Conservation (phyloP, 2,888 invertebrate genomes). For the Ctenicera cuprea region DNA sequence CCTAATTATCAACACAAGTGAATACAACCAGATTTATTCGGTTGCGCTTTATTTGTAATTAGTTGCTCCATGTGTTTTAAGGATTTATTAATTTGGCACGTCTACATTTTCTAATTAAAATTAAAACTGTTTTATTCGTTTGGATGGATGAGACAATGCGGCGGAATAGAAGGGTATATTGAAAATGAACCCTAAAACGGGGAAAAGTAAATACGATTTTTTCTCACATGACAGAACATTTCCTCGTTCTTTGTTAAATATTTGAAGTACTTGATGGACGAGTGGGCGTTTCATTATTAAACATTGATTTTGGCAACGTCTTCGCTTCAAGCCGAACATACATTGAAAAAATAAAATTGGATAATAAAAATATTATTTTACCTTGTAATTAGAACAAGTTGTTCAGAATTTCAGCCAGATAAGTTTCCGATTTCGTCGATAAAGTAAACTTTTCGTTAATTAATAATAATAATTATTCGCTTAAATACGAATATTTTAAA, state of each 20-base stretch:
- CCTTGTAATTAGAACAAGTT: too few species aligned
- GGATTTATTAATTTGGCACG: background rate
- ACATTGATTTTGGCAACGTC: conserved; percentile 2
- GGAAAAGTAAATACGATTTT: conserved; percentile 18
- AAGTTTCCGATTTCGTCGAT: too few species aligned
- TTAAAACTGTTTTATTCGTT: background rate
- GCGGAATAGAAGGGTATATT: background rate
- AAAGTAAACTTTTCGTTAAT: too few species aligned
- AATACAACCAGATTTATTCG: background rate
- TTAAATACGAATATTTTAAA: too few species aligned
- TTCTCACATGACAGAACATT: conserved; percentile 24
- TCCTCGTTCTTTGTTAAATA: conserved; percentile 13
- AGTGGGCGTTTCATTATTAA: conserved; percentile 15
- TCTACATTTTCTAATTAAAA: background rate
- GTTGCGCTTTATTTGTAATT: background rate
- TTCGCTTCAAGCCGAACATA: too few species aligned
- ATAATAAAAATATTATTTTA: too few species aligned
- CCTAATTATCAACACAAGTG: conserved; percentile 4
- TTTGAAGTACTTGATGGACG: conserved; percentile 15
- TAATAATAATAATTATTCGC: too few species aligned
- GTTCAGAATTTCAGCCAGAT: too few species aligned
- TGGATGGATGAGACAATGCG: too few species aligned
- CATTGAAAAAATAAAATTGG: too few species aligned
- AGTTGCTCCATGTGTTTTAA: background rate
- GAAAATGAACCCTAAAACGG: background rate